A percentile compares a stretch with the other conserved stretches of the same genome.
These are phyloP conservation scores for Apocrypta bakeri DNA, from an alignment of 1,140 invertebrate genomes.

Conservation along the genomic window DNA sequence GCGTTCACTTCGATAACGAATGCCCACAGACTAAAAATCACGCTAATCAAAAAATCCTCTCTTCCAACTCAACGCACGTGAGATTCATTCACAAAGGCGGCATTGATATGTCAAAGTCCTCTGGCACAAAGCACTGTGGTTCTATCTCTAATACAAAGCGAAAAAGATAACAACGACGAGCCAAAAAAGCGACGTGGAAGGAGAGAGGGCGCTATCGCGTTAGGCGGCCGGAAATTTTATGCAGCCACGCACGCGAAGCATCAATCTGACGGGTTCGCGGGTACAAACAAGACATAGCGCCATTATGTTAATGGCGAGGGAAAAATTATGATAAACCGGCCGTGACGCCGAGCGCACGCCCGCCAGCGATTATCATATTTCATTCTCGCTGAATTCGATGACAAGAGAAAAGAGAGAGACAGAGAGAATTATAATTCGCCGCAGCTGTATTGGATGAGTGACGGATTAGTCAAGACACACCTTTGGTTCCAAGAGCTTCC, in stretches of 20 bases:
- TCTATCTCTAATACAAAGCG: not conserved
- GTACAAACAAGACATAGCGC: slow-evolving; percentile 52
- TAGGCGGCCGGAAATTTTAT: slow-evolving; percentile 31
- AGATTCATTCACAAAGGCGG: too few species aligned
- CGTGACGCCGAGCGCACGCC: slow-evolving; percentile 45
- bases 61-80: too few species aligned
- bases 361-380: slow-evolving; percentile 65
- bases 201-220: not conserved
- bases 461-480: not conserved
- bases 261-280: slow-evolving; percentile 16
- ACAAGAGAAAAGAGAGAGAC: slow-evolving; percentile 47
- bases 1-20: too few species aligned
- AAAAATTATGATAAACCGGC: slow-evolving; percentile 69
- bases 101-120: not conserved
- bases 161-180: not conserved
- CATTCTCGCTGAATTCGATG: slow-evolving; percentile 53
- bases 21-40: too few species aligned
- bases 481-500: not conserved
- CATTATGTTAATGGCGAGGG: slow-evolving; percentile 66
- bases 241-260: not conserved
- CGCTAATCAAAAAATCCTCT: too few species aligned
- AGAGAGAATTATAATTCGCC: not conserved
- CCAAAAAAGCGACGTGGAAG: not conserved
- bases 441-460: slow-evolving; percentile 2
- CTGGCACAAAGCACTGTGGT: not conserved